Evolutionary conservation across 2,113 vertebrate genomes (phyloP), one percentile per base, ranked within the genome.

Genomic region (Triplophysa tibetana): DNA sequence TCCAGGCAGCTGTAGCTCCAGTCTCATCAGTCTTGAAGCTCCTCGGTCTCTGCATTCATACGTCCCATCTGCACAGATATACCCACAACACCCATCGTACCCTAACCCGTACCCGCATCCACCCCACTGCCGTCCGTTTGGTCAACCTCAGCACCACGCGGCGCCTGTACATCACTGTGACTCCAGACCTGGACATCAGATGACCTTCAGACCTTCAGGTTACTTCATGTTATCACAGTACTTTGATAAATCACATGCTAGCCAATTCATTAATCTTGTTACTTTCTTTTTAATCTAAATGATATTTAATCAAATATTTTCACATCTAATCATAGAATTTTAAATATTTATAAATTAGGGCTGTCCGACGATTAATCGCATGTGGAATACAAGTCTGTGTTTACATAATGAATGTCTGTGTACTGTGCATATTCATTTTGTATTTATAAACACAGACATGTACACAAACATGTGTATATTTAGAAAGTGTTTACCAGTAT

Each of bases 11-110:
- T 54, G 78, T 33, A 84, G 78, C 48, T 29, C 50, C 23, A 85
- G 82, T 73, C 8, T 80, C 14, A 50, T 50, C 54, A 83, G 82
- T 61, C 68, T 88, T 78, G 87, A 88, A 19, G 76, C 62, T 65
- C 86, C 87, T 4, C 50, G 66, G 2, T 84, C 87, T 21, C 58
- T 88, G 24, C 82, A 45, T 29, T 87, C 86, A 8, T 75, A 75
- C n/a, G 61, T 56, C 7, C 72, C 80, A 0, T 5, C 33, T 2
- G 23, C 54, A 7, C 4, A 50, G 19, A 1, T 52, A 0, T 65
- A 82, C 16, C 29, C 29, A 4, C 65, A 33, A 14, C 81, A 63
- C 52, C 72, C 21, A 10, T 23, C 64, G 1, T 64, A 75, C 54
- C 70, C 14, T 24, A 24, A 52, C 11, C 17, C 33, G 14, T 67